phyloP scores from a whole-genome alignment of 1,140 invertebrate genomes.

The Mylabris phalerata region DNA sequence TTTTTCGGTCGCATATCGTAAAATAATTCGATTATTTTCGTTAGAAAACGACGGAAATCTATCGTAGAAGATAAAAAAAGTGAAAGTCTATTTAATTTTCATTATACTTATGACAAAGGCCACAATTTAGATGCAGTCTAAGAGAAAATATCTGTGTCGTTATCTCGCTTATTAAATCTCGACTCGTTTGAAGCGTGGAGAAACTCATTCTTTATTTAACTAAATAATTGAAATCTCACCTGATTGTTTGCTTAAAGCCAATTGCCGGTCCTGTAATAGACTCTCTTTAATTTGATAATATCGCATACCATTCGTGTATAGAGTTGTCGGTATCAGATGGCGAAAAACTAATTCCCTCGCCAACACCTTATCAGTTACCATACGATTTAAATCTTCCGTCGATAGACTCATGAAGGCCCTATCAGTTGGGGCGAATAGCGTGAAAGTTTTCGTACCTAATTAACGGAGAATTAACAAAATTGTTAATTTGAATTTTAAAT shows the following conservation, averaged over 20 bases:
- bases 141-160: too few relatives aligned
- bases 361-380: slow-evolving; percentile 53
- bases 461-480: neutral
- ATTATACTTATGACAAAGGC: too few relatives aligned
- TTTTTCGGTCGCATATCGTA: too few relatives aligned
- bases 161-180: too few relatives aligned
- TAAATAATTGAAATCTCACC: slow-evolving; percentile 45
- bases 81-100: too few relatives aligned
- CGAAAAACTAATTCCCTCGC: slow-evolving; percentile 70
- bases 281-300: slow-evolving; percentile 77
- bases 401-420: slow-evolving; percentile 65
- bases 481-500: neutral
- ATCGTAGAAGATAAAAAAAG: too few relatives aligned
- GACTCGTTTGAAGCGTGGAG: neutral
- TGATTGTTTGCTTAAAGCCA: slow-evolving; percentile 68
- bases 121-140: too few relatives aligned
- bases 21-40: too few relatives aligned
- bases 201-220: neutral
- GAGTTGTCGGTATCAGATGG: slow-evolving; percentile 67
- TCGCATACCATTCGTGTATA: slow-evolving; percentile 76
- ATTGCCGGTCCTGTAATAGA: slow-evolving; percentile 55
- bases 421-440: slow-evolving; percentile 78
- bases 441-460: slow-evolving; percentile 70
- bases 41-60: too few relatives aligned
- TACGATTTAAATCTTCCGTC: slow-evolving; percentile 52